Evolutionary conservation across 37 sponge, comb jelly and placozoan species (phyloP).

Genomic region (Amphimedon queenslandica): DNA sequence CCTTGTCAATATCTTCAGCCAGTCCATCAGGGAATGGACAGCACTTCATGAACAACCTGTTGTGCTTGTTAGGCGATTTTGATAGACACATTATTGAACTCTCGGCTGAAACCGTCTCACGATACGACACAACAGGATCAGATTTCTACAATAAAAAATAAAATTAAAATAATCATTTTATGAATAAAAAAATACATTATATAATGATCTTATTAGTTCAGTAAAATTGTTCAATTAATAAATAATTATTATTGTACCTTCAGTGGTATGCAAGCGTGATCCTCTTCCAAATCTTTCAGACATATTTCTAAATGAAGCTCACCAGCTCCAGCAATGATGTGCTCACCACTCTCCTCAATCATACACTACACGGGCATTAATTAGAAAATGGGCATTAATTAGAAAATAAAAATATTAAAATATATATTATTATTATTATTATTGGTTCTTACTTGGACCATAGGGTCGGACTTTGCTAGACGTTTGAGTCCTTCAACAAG

Average conservation of each 20-base stretch:
- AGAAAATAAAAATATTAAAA: background rate
- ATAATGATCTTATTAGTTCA: too few relatives aligned
- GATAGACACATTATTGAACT: slow-evolving; percentile 49
- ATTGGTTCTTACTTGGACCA: slow-evolving; percentile 33
- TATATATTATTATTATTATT: background rate
- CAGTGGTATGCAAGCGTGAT: slow-evolving; percentile 65
- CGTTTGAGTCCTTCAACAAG: slow-evolving; percentile 75
- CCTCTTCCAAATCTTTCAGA: slow-evolving; percentile 75
- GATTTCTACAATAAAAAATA: slow-evolving; percentile 57
- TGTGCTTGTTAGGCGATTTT: slow-evolving; percentile 73
- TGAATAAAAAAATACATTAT: too few relatives aligned
- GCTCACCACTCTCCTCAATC: slow-evolving; percentile 59
- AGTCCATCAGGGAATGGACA: slow-evolving; percentile 46
- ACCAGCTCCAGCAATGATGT: slow-evolving; percentile 78
- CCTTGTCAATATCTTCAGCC: slow-evolving; percentile 54
- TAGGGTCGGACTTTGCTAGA: slow-evolving; percentile 70
- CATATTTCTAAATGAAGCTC: slow-evolving; percentile 77
- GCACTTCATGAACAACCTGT: slow-evolving; percentile 55
- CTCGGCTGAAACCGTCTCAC: slow-evolving; percentile 44
- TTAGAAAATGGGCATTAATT: too few relatives aligned
- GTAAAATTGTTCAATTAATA: background rate
- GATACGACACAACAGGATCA: slow-evolving; percentile 74
- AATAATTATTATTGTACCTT: slow-evolving; percentile 15
- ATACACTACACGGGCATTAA: slow-evolving; percentile 48
- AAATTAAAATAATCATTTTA: too few relatives aligned